Conservation (phyloP, 1,140 invertebrate genomes). For the Meloidogyne chitwoodi region DNA sequence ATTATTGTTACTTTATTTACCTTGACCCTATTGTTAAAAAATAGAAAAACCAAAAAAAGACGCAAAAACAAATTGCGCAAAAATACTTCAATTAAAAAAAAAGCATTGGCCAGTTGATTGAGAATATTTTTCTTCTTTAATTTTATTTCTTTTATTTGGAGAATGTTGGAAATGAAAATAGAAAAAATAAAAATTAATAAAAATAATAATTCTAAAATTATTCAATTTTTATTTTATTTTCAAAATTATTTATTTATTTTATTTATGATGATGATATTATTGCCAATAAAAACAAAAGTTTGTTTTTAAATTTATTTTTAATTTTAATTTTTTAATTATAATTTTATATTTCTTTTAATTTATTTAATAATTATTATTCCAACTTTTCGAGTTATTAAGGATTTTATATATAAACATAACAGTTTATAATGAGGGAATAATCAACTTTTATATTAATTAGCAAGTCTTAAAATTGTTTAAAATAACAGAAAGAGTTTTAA, state of each 20-base stretch:
- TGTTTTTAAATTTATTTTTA: constrained; percentile 3
- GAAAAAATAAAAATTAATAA: not conserved
- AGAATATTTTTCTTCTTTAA: not conserved
- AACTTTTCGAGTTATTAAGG: no score
- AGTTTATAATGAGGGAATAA: no score
- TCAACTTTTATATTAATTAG: no score
- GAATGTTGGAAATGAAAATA: not conserved
- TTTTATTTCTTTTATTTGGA: not conserved
- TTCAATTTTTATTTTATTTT: not conserved
- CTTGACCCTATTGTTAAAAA: not conserved
- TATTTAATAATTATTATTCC: no score
- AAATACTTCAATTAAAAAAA: not conserved
- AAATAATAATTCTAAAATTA: not conserved
- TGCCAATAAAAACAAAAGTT: not conserved
- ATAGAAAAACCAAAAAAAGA: not conserved
- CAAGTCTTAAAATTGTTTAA: no score
- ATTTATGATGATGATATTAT: not conserved
- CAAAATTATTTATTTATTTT: not conserved
- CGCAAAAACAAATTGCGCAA: not conserved
- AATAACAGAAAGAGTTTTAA: no score
- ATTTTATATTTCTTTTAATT: not conserved
- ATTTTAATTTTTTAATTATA: not conserved
- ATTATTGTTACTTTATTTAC: not conserved
- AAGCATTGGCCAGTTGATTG: not conserved
- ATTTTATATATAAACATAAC: no score